A percentile compares a stretch with the other conserved stretches of the same genome.
phyloP scores from a whole-genome alignment of 1,140 invertebrate species.

The Cherax destructor region DNA sequence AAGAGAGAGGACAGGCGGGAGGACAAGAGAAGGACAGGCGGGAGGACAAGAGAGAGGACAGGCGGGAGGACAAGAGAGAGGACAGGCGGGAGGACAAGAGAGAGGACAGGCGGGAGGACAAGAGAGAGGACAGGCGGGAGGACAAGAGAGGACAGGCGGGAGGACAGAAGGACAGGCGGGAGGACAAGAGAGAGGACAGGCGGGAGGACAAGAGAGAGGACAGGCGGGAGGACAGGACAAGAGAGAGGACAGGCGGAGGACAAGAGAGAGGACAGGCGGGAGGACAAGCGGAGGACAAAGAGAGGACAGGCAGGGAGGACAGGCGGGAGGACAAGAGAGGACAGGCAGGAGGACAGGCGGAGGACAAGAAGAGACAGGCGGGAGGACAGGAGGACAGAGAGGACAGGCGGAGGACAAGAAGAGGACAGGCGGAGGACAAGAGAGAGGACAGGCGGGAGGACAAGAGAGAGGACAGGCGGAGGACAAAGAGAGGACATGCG shows the following conservation, averaged over 20 bases:
- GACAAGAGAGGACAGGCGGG: background rate
- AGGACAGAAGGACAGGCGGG: background rate
- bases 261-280: background rate
- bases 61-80: background rate
- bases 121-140: background rate
- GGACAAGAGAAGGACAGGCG: slow-evolving; percentile 18
- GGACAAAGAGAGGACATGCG: too few species aligned
- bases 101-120: background rate
- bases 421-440: background rate
- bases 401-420: background rate
- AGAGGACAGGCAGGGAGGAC: background rate
- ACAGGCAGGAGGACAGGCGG: background rate
- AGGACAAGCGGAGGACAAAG: background rate
- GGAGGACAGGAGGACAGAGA: background rate
- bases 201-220: background rate
- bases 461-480: background rate
- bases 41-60: background rate
- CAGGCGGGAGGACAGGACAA: background rate
- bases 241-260: background rate
- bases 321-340: background rate
- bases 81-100: background rate
- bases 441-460: background rate
- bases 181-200: background rate
- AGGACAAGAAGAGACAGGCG: background rate
- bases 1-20: background rate